phyloP scores from a whole-genome alignment of 2,797 vertebrate species.

The Bradypus variegatus region DNA sequence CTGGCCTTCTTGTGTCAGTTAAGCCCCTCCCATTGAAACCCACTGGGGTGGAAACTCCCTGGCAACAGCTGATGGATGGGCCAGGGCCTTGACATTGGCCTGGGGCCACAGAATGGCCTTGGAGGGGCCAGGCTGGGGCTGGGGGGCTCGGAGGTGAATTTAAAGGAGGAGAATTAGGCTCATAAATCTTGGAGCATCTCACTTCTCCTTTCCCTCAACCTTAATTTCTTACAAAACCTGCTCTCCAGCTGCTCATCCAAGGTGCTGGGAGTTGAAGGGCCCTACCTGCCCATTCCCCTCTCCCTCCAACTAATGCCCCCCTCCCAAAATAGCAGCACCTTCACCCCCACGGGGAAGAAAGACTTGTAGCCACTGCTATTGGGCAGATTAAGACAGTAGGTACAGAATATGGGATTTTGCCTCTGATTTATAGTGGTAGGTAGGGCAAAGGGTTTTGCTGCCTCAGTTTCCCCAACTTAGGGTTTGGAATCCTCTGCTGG shows the following conservation, averaged over 20 bases:
- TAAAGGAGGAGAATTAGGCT: conserved; percentile 52
- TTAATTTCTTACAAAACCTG: conserved; percentile 60
- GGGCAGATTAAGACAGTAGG: not conserved
- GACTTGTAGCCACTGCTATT: not conserved
- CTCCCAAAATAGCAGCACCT: not conserved
- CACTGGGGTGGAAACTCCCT: conserved; percentile 58
- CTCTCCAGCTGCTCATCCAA: conserved; percentile 7
- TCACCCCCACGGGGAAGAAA: not conserved
- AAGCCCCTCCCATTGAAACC: conserved; percentile 53
- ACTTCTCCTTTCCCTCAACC: not conserved
- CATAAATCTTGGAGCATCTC: conserved; percentile 46
- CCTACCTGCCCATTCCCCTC: not conserved
- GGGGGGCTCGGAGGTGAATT: conserved; percentile 47
- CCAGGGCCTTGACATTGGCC: conserved; percentile 48
- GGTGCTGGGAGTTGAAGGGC: not conserved
- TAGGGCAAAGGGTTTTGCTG: not conserved
- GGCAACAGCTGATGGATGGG: conserved; percentile 57
- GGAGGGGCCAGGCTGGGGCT: conserved; percentile 26
- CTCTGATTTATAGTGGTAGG: not conserved
- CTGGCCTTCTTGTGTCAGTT: conserved; percentile 11
- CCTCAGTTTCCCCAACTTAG: conserved; percentile 35
- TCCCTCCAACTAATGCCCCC: not conserved
- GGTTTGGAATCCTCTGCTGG: not conserved
- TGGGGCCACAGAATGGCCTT: conserved; percentile 47
- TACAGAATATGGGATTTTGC: not conserved